These are phyloP conservation scores for Myotis lucifugus DNA, from an alignment of 2,113 vertebrate species.

Conservation along the genomic window DNA sequence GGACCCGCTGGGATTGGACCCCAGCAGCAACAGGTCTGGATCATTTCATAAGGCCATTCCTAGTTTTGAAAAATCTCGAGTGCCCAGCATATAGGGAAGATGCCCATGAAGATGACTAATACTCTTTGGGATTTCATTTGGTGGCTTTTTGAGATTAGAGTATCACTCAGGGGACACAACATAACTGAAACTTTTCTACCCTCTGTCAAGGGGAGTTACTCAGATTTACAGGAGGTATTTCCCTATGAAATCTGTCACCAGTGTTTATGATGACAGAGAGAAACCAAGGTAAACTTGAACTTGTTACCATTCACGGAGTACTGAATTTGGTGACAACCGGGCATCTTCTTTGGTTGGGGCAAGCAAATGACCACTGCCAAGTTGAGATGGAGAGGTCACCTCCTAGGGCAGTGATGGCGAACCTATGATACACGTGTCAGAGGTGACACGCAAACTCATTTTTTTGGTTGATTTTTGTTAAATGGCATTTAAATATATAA, in stretches of 20 bases:
- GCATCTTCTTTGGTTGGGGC: neutral
- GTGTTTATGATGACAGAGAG: neutral
- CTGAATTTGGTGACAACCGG: neutral
- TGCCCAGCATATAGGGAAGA: neutral
- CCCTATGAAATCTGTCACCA: neutral
- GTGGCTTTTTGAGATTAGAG: neutral
- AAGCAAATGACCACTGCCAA: neutral
- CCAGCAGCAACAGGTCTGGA: neutral
- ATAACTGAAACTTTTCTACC: neutral
- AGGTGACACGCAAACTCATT: no score
- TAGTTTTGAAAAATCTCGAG: neutral
- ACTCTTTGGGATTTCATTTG: neutral
- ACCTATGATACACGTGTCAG: no score
- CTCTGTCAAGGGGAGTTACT: neutral
- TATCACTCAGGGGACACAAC: neutral
- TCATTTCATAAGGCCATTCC: neutral
- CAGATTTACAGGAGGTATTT: neutral
- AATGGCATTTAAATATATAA: no score
- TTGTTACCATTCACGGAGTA: neutral
- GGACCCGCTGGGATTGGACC: no score
- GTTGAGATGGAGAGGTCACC: neutral
- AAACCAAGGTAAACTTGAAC: neutral
- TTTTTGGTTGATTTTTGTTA: no score
- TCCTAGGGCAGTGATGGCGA: no score
- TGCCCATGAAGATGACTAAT: fast-evolving